These are phyloP conservation scores for Isichthys henryi DNA, from an alignment of 2,113 vertebrate genomes.

Conservation along the genomic window DNA sequence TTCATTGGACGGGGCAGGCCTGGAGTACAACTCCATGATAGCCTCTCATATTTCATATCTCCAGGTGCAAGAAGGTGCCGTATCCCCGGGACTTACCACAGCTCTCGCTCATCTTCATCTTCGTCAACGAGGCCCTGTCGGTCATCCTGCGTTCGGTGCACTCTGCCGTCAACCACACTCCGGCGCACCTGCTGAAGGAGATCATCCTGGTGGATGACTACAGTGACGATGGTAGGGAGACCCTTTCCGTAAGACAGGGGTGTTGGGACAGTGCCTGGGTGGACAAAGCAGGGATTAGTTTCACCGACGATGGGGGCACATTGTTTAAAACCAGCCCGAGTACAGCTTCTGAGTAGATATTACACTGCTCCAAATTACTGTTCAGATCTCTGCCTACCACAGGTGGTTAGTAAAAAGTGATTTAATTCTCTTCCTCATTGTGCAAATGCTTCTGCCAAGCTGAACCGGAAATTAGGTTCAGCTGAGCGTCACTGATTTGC, in stretches of 20 bases:
- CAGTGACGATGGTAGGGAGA: slow-evolving; percentile 81
- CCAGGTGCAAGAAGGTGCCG: slow-evolving; percentile 82
- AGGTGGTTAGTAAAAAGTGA: background rate
- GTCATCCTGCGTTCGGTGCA: slow-evolving; percentile 93
- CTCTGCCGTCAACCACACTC: slow-evolving; percentile 89
- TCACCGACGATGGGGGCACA: background rate
- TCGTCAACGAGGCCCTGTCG: slow-evolving; percentile 91
- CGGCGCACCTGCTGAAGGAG: slow-evolving; percentile 86
- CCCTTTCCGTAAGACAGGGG: background rate
- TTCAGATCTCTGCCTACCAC: background rate
- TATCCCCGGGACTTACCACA: slow-evolving; percentile 83
- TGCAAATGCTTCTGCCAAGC: background rate
- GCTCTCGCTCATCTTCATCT: slow-evolving; percentile 97
- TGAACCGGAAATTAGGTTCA: background rate
- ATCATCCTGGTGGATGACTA: slow-evolving; percentile 96
- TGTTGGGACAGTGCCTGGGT: background rate
- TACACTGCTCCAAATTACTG: background rate
- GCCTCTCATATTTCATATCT: background rate
- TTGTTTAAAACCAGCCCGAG: background rate
- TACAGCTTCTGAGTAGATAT: background rate
- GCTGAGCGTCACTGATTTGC: background rate
- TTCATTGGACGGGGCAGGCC: background rate
- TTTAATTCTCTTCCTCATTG: background rate
- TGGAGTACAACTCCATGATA: background rate
- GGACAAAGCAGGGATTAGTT: background rate